phyloP scores from a whole-genome alignment of 2,888 invertebrate genomes.

The Drosophila anomalata region DNA sequence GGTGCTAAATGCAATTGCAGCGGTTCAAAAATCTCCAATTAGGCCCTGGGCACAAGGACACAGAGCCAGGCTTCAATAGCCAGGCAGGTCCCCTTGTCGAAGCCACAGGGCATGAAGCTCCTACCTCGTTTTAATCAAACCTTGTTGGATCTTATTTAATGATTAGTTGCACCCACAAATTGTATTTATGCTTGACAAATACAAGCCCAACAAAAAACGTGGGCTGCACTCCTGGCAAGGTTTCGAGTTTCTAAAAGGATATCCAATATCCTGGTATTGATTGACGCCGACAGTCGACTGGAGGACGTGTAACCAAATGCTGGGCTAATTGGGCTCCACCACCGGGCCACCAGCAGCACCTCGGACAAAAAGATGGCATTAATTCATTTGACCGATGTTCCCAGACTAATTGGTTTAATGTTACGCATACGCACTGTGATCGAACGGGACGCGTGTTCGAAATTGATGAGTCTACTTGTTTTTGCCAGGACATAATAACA shows the following conservation, averaged over 20 bases:
- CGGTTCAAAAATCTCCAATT: constrained; percentile 4
- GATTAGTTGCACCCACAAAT: background rate
- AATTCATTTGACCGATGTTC: constrained; percentile 7
- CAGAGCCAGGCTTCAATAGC: background rate
- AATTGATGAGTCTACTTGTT: constrained; percentile 10
- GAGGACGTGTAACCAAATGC: background rate
- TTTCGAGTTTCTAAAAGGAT: background rate
- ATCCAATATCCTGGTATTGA: background rate
- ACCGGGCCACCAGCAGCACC: background rate
- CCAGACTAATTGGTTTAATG: constrained; percentile 33
- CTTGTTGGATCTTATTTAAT: background rate
- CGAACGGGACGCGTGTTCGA: background rate
- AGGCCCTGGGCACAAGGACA: background rate
- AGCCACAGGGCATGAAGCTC: background rate
- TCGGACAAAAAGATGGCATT: constrained; percentile 5
- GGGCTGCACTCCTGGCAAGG: background rate
- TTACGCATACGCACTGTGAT: constrained; percentile 18
- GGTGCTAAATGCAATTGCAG: constrained; percentile 38
- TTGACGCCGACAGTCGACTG: background rate
- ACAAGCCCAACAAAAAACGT: background rate
- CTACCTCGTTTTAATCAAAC: background rate
- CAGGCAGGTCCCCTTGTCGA: background rate
- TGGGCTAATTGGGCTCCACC: background rate
- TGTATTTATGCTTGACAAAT: too few species aligned
- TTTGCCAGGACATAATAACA: background rate